Evolutionary conservation across 2,888 invertebrate species (phyloP).

Genomic region (Sacculina carcini): DNA sequence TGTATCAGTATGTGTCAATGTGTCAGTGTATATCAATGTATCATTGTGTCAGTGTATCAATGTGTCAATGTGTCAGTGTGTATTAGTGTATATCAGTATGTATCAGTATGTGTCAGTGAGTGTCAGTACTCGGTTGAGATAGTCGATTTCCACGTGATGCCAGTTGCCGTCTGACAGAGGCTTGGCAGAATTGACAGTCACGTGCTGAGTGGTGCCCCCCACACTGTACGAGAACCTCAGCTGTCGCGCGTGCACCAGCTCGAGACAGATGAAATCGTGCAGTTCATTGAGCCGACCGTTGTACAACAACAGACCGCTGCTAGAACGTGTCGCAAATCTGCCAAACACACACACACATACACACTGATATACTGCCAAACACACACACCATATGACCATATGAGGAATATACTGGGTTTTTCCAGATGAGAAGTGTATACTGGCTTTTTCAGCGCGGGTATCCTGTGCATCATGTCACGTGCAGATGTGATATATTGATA

Average conservation of each 20-base stretch:
- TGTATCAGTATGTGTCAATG: too few relatives aligned
- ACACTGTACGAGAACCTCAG: conserved; percentile 66
- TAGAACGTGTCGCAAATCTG: conserved; percentile 61
- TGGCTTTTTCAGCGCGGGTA: too few relatives aligned
- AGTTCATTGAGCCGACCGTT: conserved; percentile 87
- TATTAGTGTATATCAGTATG: too few relatives aligned
- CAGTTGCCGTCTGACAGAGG: conserved; percentile 65
- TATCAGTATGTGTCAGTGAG: neutral
- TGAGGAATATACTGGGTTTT: too few relatives aligned
- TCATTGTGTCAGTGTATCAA: too few relatives aligned
- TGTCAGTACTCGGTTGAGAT: conserved; percentile 42
- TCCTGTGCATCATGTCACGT: too few relatives aligned
- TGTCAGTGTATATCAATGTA: too few relatives aligned
- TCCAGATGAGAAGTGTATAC: too few relatives aligned
- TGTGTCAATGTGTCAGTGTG: too few relatives aligned
- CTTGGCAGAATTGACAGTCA: conserved; percentile 23
- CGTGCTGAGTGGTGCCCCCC: conserved; percentile 39
- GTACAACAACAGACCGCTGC: conserved; percentile 62
- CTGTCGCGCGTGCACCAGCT: conserved; percentile 29
- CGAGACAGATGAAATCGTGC: conserved; percentile 75
- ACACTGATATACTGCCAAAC: too few relatives aligned
- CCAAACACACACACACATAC: conserved; percentile 10
- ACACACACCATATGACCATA: conserved; percentile 6
- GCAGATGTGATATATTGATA: too few relatives aligned
- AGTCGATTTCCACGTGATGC: conserved; percentile 60